Evolutionary conservation across 2,797 vertebrate genomes (phyloP).

Genomic region (Ibycter americanus): DNA sequence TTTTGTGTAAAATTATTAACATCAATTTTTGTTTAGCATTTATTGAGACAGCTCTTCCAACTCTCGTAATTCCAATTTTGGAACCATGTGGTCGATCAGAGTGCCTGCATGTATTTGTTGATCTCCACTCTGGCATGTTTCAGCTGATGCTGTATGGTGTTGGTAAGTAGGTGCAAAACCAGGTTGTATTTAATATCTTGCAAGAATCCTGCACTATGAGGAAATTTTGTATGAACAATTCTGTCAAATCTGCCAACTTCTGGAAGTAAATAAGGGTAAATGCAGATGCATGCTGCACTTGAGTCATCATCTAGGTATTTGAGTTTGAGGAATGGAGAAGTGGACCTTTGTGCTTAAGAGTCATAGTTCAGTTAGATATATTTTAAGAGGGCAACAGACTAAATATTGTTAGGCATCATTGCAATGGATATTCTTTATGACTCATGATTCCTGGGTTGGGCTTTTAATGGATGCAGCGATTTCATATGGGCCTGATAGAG

Average conservation of each 20-base stretch:
- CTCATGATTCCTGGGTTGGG: background rate
- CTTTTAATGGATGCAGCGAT: background rate
- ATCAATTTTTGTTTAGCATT: constrained; percentile 83
- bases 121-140: constrained; percentile 98
- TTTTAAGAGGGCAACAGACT: background rate
- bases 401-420: background rate
- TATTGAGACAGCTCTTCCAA: constrained; percentile 94
- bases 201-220: background rate
- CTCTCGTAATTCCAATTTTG: constrained; percentile 93
- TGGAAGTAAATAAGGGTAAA: background rate
- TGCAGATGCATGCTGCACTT: background rate
- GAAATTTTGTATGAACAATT: background rate
- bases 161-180: constrained; percentile 81
- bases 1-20: background rate
- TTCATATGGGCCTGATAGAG: background rate
- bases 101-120: constrained; percentile 97
- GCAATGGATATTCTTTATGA: background rate
- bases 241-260: background rate
- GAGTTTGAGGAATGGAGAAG: background rate
- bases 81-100: constrained; percentile 96
- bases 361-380: background rate
- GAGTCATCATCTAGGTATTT: background rate
- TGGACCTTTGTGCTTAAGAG: background rate
- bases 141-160: constrained; percentile 97
- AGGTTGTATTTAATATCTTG: background rate